These are phyloP conservation scores for Dasypus novemcinctus DNA, from an alignment of 2,113 vertebrate genomes.

Conservation along the genomic window DNA sequence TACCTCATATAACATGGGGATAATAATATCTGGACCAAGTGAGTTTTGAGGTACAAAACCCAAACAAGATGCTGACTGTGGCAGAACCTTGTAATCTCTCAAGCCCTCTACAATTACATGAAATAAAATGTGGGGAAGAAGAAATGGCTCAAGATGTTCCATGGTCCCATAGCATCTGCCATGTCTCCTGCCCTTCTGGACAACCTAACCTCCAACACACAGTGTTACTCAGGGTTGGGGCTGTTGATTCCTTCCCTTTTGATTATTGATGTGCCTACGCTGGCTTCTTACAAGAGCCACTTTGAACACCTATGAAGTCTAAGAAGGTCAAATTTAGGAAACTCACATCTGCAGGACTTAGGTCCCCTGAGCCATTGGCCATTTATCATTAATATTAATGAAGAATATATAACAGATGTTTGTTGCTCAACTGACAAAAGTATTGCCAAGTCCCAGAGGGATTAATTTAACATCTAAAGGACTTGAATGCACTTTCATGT, in stretches of 20 bases:
- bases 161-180: not conserved
- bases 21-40: too few species aligned
- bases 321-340: slow-evolving; percentile 82
- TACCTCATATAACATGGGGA: not conserved
- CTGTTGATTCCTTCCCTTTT: slow-evolving; percentile 30
- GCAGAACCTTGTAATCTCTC: not conserved
- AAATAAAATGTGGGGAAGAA: not conserved
- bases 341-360: slow-evolving; percentile 81
- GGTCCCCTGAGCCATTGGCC: slow-evolving; percentile 73
- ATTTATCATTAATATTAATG: slow-evolving; percentile 85
- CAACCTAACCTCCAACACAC: not conserved
- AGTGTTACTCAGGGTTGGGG: not conserved
- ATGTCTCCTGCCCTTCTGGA: not conserved
- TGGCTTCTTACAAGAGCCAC: slow-evolving; percentile 71
- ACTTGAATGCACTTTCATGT: slow-evolving; percentile 72
- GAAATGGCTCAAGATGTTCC: not conserved
- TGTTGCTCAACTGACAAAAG: slow-evolving; percentile 76
- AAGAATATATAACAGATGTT: slow-evolving; percentile 83
- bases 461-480: slow-evolving; percentile 73
- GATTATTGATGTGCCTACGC: slow-evolving; percentile 59
- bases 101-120: not conserved
- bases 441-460: slow-evolving; percentile 74
- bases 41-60: not conserved
- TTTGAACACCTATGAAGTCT: slow-evolving; percentile 78
- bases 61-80: not conserved